Percentiles rank a stretch among this genome's conserved stretches.
Evolutionary conservation across 2,888 invertebrate species (phyloP).

Genomic region (Atethmia centrago): DNA sequence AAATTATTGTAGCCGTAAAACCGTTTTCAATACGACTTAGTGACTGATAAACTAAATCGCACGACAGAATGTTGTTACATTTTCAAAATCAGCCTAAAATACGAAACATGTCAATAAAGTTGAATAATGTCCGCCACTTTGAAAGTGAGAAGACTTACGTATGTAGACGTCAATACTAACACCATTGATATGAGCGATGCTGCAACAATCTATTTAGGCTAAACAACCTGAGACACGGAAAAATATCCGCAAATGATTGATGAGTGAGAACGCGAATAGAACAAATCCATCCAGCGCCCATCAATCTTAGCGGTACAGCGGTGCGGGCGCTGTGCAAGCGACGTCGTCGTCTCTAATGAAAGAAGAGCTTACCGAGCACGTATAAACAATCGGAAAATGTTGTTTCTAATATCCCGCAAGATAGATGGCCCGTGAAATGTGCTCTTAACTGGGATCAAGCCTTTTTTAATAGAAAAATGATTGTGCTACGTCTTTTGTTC

Average conservation of each 20-base stretch:
- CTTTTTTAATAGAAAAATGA: constrained; percentile 65
- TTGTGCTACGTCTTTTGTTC: constrained; percentile 54
- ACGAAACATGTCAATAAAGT: constrained; percentile 64
- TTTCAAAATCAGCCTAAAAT: constrained; percentile 46
- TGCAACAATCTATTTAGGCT: constrained; percentile 89
- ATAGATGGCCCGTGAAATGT: constrained; percentile 84
- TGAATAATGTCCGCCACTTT: constrained; percentile 63
- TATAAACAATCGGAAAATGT: constrained; percentile 89
- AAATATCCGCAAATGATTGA: constrained; percentile 90
- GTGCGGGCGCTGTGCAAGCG: constrained; percentile 81
- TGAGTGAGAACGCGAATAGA: constrained; percentile 88
- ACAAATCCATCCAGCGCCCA: constrained; percentile 89
- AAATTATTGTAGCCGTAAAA: constrained; percentile 34
- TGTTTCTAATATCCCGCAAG: constrained; percentile 87
- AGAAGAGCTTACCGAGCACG: constrained; percentile 88
- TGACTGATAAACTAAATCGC: constrained; percentile 40
- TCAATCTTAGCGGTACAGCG: constrained; percentile 85
- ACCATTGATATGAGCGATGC: constrained; percentile 81
- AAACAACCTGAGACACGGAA: constrained; percentile 90
- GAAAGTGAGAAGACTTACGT: constrained; percentile 59
- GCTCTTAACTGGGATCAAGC: constrained; percentile 68
- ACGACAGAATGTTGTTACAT: constrained; percentile 44
- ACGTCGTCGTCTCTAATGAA: constrained; percentile 88
- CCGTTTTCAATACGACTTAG: constrained; percentile 32
- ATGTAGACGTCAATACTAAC: constrained; percentile 78